Percentiles rank a stretch among this genome's conserved stretches.
Conservation (phyloP, 2,888 invertebrate species). For the Portevinia maculata region DNA sequence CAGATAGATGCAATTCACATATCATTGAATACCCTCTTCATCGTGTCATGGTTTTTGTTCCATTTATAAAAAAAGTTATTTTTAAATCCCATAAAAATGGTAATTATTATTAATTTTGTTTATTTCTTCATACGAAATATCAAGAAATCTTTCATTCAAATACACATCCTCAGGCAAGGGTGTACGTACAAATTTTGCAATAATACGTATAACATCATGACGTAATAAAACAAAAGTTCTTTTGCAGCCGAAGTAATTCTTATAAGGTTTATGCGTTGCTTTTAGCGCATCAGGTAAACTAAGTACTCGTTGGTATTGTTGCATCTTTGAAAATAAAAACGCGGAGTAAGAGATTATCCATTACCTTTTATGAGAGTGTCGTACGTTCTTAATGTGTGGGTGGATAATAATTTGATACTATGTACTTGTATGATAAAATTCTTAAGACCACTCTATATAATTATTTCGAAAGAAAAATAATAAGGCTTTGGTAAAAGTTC, state of each 20-base stretch:
- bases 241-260: neutral
- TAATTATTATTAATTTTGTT: no score
- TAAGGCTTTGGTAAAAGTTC: neutral
- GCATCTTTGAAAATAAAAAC: slow-evolving; percentile 19
- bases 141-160: no score
- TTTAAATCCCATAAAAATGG: no score
- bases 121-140: no score
- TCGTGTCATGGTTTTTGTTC: no score
- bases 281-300: slow-evolving; percentile 23
- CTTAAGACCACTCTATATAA: slow-evolving; percentile 23
- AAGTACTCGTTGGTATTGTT: slow-evolving; percentile 18
- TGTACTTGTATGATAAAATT: slow-evolving; percentile 8
- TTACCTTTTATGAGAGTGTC: slow-evolving; percentile 10
- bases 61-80: no score
- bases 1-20: no score
- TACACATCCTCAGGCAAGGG: no score
- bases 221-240: slow-evolving; percentile 22
- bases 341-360: slow-evolving; percentile 12
- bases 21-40: no score
- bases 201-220: slow-evolving; percentile 1
- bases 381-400: slow-evolving; percentile 1
- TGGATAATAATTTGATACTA: neutral
- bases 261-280: slow-evolving; percentile 24
- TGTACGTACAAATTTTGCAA: neutral
- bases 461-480: slow-evolving; percentile 10